Conservation (phyloP, 2,888 invertebrate species). For the Byasa hedistus region DNA sequence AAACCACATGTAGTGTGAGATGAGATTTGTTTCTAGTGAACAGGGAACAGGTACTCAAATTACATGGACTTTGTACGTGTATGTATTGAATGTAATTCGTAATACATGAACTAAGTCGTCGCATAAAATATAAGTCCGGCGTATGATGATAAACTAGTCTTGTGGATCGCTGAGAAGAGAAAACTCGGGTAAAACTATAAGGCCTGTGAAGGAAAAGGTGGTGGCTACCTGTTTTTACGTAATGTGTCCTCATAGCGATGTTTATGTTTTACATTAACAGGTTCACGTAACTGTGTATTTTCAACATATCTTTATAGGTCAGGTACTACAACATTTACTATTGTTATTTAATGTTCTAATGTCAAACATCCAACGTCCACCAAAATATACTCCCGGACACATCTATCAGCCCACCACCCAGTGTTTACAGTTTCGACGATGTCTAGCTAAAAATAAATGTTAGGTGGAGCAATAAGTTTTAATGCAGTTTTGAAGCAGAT, state of each 20-base stretch:
- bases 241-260: constrained; percentile 22
- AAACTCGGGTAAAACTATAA: constrained; percentile 8
- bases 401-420: too few species aligned
- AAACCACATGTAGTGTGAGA: too few species aligned
- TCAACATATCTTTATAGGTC: background rate
- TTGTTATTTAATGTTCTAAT: too few species aligned
- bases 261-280: constrained; percentile 10
- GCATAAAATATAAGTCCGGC: background rate
- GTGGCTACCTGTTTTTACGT: constrained; percentile 22
- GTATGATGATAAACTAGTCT: constrained; percentile 19
- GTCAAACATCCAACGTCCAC: too few species aligned
- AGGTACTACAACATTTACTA: background rate
- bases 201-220: constrained; percentile 20
- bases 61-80: background rate
- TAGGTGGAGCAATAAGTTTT: too few species aligned
- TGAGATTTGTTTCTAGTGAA: too few species aligned
- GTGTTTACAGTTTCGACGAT: too few species aligned
- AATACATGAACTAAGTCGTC: background rate
- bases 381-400: too few species aligned
- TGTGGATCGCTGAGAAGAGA: constrained; percentile 19
- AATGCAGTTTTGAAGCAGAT: too few species aligned
- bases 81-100: background rate
- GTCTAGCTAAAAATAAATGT: too few species aligned
- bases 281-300: background rate
- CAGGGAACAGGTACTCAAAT: background rate